These are phyloP conservation scores for Epizoanthus fatuus DNA, from an alignment of 92 coral and sea anemone species.

Conservation along the genomic window DNA sequence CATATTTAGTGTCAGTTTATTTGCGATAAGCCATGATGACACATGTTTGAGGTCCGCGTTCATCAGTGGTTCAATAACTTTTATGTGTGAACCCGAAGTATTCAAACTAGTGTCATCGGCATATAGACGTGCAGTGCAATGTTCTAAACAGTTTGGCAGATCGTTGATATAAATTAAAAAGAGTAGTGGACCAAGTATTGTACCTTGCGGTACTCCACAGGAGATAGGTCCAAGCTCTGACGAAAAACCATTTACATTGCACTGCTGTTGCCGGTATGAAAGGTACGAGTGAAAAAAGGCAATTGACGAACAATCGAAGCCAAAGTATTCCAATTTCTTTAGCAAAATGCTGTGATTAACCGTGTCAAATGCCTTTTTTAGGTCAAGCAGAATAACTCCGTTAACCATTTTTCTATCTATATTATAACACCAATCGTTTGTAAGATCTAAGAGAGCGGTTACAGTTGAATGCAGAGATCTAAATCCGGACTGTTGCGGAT, in stretches of 20 bases:
- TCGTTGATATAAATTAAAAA: too few species aligned
- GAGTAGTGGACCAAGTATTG: too few species aligned
- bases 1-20: slow-evolving; percentile 60
- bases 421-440: slow-evolving; percentile 25
- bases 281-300: background rate
- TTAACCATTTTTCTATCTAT: slow-evolving; percentile 19
- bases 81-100: slow-evolving; percentile 37
- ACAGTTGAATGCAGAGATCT: slow-evolving; percentile 32
- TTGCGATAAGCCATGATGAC: slow-evolving; percentile 51
- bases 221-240: slow-evolving; percentile 35
- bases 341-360: slow-evolving; percentile 4
- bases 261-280: slow-evolving; percentile 31
- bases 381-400: slow-evolving; percentile 3
- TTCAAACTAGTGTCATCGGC: slow-evolving; percentile 60
- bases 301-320: slow-evolving; percentile 1
- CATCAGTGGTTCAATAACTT: slow-evolving; percentile 32
- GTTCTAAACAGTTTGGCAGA: background rate
- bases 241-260: background rate
- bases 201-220: slow-evolving; percentile 24
- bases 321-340: slow-evolving; percentile 12
- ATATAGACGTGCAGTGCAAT: slow-evolving; percentile 32
- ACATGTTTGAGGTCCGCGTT: slow-evolving; percentile 44
- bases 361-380: too few species aligned
- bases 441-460: slow-evolving; percentile 28
- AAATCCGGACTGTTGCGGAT: slow-evolving; percentile 55